phyloP scores from a whole-genome alignment of 2,797 vertebrate genomes.

The Gadopsis bispinosus region DNA sequence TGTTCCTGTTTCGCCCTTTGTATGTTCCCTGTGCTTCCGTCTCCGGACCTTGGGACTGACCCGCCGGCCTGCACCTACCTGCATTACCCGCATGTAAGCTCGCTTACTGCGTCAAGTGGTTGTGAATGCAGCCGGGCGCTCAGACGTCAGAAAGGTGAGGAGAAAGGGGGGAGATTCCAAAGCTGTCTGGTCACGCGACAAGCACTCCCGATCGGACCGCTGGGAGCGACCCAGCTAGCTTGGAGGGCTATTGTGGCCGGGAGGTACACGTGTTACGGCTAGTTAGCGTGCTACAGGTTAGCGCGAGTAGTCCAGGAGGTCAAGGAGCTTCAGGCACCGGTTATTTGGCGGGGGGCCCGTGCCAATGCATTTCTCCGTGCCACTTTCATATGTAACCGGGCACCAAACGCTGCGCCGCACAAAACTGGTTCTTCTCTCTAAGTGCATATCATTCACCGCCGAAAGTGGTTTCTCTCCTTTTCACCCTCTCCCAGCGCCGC shows the following conservation, averaged over 20 bases:
- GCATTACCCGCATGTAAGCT: no score
- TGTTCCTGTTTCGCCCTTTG: no score
- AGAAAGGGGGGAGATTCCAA: not conserved
- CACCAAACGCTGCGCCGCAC: not conserved
- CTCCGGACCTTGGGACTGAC: no score
- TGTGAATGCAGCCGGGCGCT: not conserved
- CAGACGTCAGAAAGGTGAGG: no score
- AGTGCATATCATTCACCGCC: slow-evolving; percentile 37
- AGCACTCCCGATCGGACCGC: no score
- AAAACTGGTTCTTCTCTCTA: not conserved
- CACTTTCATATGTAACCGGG: not conserved
- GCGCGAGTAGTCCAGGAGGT: not conserved
- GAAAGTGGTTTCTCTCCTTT: not conserved
- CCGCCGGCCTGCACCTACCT: no score
- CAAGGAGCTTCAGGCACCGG: not conserved
- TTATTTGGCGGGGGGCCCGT: not conserved
- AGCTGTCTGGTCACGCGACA: not conserved
- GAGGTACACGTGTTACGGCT: not conserved
- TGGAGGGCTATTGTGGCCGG: no score
- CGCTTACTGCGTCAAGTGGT: not conserved
- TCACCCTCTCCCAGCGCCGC: slow-evolving; percentile 26
- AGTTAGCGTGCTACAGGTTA: no score
- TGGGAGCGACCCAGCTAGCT: not conserved
- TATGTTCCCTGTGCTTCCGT: no score
- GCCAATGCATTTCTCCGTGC: not conserved